These are phyloP conservation scores for Dicranocentrus wangi DNA, from an alignment of 2,888 invertebrate species.

Conservation along the genomic window DNA sequence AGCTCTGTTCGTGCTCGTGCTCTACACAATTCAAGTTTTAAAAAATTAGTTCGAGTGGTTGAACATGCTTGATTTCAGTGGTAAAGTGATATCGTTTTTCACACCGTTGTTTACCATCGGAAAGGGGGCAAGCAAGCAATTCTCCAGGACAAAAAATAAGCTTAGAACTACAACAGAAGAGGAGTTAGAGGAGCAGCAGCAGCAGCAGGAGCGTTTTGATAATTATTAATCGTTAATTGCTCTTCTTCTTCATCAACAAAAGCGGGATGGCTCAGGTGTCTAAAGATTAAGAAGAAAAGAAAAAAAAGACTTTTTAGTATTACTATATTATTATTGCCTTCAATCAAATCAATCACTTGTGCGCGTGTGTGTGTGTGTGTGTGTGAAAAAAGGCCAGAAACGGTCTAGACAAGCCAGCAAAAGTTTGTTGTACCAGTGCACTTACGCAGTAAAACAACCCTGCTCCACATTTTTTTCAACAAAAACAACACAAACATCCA, in stretches of 20 bases:
- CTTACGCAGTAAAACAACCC: neutral
- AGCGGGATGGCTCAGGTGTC: neutral
- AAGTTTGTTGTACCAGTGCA: neutral
- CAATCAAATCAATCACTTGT: neutral
- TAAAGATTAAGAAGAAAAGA: neutral
- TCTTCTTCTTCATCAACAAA: neutral
- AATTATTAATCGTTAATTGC: neutral
- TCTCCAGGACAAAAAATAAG: slow-evolving; percentile 31
- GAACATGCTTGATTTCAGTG: slow-evolving; percentile 41
- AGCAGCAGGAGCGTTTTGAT: too few species aligned
- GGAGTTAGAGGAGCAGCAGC: too few species aligned
- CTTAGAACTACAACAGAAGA: slow-evolving; percentile 35
- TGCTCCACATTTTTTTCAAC: neutral
- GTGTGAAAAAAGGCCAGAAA: neutral
- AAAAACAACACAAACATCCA: too few species aligned
- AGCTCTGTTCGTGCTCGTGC: too few species aligned
- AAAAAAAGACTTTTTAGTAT: slow-evolving; percentile 32
- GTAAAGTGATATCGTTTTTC: neutral
- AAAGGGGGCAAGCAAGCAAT: neutral
- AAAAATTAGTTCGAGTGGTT: too few species aligned
- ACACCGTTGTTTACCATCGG: slow-evolving; percentile 1
- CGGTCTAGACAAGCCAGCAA: neutral
- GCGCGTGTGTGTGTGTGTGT: too few species aligned
- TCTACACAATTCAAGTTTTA: too few species aligned
- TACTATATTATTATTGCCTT: too few species aligned